These are phyloP conservation scores for Halictus rubicundus DNA, from an alignment of 1,140 invertebrate species.

Conservation along the genomic window DNA sequence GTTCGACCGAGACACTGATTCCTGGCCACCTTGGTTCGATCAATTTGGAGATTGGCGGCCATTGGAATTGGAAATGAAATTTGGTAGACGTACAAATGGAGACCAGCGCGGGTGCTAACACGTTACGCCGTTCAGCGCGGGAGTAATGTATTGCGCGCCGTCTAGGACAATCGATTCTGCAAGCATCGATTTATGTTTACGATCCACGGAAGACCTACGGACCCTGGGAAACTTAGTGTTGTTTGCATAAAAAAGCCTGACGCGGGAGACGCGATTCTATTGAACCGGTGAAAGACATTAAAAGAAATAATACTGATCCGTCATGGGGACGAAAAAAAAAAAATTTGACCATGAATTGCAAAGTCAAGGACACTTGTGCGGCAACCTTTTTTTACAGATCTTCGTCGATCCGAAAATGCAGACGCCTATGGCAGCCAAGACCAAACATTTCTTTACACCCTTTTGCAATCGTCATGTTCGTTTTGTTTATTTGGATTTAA, in stretches of 20 bases:
- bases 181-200: constrained; percentile 54
- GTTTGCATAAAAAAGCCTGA: not conserved
- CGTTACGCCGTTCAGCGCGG: constrained; percentile 35
- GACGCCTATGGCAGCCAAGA: too few species aligned
- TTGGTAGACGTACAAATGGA: constrained; percentile 62
- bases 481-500: not conserved
- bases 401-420: too few species aligned
- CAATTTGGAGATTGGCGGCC: constrained; percentile 53
- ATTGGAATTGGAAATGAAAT: constrained; percentile 74
- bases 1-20: not conserved
- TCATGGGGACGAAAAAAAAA: not conserved
- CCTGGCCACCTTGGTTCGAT: constrained; percentile 37
- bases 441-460: too few species aligned
- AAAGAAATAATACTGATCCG: not conserved
- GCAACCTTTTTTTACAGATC: too few species aligned
- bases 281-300: not conserved
- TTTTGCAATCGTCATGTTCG: too few species aligned
- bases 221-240: not conserved
- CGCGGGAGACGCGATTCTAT: not conserved
- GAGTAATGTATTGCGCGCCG: constrained; percentile 42
- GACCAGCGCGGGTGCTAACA: constrained; percentile 26
- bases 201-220: constrained; percentile 3
- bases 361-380: too few species aligned
- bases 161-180: constrained; percentile 46
- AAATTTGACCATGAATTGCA: too few species aligned